Evolutionary conservation across 1,140 invertebrate genomes (phyloP).

Genomic region (Diuraphis noxia): DNA sequence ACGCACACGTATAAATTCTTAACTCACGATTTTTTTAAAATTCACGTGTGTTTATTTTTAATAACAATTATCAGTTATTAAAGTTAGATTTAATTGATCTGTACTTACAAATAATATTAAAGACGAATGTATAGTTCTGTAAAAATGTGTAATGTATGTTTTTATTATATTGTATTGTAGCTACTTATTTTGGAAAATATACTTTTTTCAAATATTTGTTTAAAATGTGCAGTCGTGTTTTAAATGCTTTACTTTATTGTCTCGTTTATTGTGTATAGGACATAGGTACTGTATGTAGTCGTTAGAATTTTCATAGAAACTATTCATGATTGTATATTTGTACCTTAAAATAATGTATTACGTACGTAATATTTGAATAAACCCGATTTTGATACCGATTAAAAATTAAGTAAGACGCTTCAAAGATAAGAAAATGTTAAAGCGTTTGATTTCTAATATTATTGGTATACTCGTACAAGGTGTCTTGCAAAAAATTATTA

Average conservation of each 20-base stretch:
- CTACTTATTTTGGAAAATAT: background rate
- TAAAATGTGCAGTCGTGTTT: background rate
- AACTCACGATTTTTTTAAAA: background rate
- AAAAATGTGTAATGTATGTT: background rate
- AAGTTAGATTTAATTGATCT: background rate
- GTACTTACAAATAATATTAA: background rate
- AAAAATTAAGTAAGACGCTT: background rate
- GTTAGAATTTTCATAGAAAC: background rate
- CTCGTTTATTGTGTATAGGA: no score
- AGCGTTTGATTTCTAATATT: background rate
- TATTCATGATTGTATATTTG: background rate
- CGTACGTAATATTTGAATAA: background rate
- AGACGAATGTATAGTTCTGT: background rate
- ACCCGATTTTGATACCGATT: background rate
- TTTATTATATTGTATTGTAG: background rate
- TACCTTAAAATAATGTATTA: background rate
- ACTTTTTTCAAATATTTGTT: background rate
- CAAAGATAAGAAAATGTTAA: background rate
- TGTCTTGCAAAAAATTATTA: background rate
- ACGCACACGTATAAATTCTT: background rate
- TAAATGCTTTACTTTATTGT: background rate
- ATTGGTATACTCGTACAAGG: no score
- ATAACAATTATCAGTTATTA: background rate
- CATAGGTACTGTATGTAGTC: no score
- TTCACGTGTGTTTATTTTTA: background rate